phyloP scores from a whole-genome alignment of 2,113 vertebrate genomes.

The Calyptommatus sinebrachiatus region DNA sequence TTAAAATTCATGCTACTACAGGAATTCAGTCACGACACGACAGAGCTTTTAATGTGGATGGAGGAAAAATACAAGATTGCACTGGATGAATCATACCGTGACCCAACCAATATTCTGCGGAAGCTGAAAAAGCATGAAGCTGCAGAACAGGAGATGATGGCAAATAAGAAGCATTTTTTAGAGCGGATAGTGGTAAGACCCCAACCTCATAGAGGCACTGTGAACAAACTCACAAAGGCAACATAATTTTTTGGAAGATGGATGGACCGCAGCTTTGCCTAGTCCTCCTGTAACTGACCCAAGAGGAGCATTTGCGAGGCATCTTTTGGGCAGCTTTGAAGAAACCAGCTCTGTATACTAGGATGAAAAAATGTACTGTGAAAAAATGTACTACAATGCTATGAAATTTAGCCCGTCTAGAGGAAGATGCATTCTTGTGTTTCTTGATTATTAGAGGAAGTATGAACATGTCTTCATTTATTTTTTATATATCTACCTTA shows the following conservation, averaged over 20 bases:
- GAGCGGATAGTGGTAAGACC: constrained; percentile 74
- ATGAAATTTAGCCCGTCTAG: not conserved
- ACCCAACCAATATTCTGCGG: constrained; percentile 74
- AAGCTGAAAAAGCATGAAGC: constrained; percentile 82
- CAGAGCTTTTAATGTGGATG: constrained; percentile 85
- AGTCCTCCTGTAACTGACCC: no score
- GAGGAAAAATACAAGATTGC: constrained; percentile 82
- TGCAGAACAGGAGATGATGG: constrained; percentile 80
- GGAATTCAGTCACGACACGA: constrained; percentile 82
- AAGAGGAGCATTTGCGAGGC: no score
- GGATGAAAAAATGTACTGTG: no score
- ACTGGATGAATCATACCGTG: constrained; percentile 78
- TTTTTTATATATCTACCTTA: not conserved
- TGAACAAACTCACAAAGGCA: not conserved
- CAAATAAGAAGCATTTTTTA: constrained; percentile 74
- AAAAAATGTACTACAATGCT: no score
- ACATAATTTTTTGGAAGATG: no score
- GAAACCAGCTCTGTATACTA: no score
- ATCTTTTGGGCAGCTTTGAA: no score
- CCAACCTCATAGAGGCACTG: not conserved
- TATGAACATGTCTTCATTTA: not conserved
- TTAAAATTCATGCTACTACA: constrained; percentile 46
- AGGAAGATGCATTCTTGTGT: not conserved
- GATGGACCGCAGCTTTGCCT: no score
- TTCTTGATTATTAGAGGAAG: not conserved